Percentiles rank a stretch among this genome's conserved stretches.
Evolutionary conservation across 1,140 invertebrate genomes (phyloP).

Genomic region (Cherax destructor): DNA sequence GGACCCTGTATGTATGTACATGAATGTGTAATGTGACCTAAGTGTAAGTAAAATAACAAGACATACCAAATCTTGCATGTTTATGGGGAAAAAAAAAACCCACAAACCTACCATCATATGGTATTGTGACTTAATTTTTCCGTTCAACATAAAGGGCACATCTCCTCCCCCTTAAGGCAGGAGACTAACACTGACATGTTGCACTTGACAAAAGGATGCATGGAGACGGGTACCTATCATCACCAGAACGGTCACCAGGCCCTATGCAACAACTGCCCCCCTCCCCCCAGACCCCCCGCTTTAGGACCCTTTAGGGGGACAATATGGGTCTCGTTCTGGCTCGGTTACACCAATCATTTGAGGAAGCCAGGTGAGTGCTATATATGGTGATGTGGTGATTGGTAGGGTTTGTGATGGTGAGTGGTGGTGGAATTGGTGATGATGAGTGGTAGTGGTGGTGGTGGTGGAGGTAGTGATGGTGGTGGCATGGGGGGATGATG

Average conservation of each 20-base stretch:
- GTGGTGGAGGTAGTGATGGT: no score
- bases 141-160: no score
- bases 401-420: neutral
- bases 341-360: slow-evolving; percentile 88
- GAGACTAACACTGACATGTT: neutral
- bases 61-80: no score
- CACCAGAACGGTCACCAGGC: slow-evolving; percentile 84
- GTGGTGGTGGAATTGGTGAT: neutral
- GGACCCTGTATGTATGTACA: no score
- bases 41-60: no score
- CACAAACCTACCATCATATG: no score
- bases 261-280: slow-evolving; percentile 73
- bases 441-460: neutral
- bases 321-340: slow-evolving; percentile 79
- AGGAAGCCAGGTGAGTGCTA: slow-evolving; percentile 85
- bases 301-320: slow-evolving; percentile 86
- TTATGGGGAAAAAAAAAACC: no score
- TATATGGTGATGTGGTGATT: neutral
- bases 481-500: no score
- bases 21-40: no score
- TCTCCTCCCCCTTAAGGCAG: no score
- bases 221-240: slow-evolving; percentile 87
- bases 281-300: slow-evolving; percentile 74
- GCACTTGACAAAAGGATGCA: slow-evolving; percentile 77
- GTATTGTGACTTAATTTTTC: no score